Evolutionary conservation across 2,888 invertebrate species (phyloP).

Genomic region (Andrena minutula): DNA sequence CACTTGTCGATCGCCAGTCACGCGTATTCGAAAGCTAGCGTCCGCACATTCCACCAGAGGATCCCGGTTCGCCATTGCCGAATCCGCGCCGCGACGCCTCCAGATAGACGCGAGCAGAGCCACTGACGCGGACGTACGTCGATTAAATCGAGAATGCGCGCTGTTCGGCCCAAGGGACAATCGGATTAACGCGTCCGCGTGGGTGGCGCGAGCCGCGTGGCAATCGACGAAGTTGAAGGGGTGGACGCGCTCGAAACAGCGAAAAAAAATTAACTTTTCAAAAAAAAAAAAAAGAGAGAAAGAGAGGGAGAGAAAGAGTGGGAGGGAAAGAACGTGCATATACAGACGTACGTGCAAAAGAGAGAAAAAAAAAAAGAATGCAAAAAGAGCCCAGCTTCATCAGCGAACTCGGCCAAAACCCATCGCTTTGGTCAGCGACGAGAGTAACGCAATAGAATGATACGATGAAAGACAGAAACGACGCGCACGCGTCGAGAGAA

Average conservation of each 20-base stretch:
- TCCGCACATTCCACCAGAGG: too few relatives aligned
- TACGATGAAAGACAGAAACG: conserved; percentile 4
- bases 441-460: conserved; percentile 13
- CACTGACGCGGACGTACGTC: conserved; percentile 4
- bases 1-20: neutral
- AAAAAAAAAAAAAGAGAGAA: neutral
- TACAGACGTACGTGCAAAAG: neutral
- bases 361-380: neutral
- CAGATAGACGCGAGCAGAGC: conserved; percentile 23
- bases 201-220: conserved; percentile 17
- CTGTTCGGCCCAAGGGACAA: neutral
- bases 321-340: conserved; percentile 9
- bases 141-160: neutral
- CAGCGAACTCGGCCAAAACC: conserved; percentile 28
- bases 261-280: conserved; percentile 1
- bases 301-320: neutral
- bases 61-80: conserved; percentile 23
- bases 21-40: neutral
- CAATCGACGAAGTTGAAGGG: conserved; percentile 72
- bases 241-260: conserved; percentile 69
- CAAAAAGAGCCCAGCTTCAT: neutral
- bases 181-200: conserved; percentile 5
- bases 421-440: conserved; percentile 30
- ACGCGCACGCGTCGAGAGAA: conserved; percentile 34
- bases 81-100: conserved; percentile 33